A percentile compares a stretch with the other conserved stretches of the same genome.
Conservation (phyloP, 2,113 vertebrate genomes). For the Procapra przewalskii region DNA sequence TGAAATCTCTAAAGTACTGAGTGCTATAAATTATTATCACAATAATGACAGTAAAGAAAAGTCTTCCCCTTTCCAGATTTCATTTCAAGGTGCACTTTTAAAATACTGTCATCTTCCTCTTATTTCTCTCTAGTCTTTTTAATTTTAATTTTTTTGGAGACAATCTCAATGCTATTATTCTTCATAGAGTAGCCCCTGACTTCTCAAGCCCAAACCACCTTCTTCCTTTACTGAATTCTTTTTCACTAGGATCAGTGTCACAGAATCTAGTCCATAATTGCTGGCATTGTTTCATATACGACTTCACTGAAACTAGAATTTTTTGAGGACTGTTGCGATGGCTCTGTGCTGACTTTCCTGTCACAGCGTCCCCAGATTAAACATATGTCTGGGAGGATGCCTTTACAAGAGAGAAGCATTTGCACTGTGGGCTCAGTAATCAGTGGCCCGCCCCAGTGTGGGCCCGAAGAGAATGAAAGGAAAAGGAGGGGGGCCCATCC, state of each 20-base stretch:
- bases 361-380: background rate
- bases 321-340: background rate
- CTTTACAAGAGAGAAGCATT: background rate
- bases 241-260: background rate
- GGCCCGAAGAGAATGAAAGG: accelerated
- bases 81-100: background rate
- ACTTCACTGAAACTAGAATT: background rate
- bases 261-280: too few species aligned
- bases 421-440: background rate
- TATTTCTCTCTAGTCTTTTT: background rate
- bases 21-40: background rate
- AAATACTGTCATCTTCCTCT: background rate
- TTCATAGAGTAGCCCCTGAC: background rate
- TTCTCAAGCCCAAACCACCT: background rate
- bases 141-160: background rate
- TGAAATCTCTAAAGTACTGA: background rate
- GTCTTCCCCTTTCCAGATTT: background rate
- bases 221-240: background rate
- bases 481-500: too few species aligned
- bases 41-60: background rate
- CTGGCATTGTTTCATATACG: background rate
- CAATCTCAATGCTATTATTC: background rate
- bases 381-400: background rate
- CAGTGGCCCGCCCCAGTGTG: accelerated
- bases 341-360: background rate